Conservation (phyloP, 1,140 invertebrate genomes). For the Ericerus pela region DNA sequence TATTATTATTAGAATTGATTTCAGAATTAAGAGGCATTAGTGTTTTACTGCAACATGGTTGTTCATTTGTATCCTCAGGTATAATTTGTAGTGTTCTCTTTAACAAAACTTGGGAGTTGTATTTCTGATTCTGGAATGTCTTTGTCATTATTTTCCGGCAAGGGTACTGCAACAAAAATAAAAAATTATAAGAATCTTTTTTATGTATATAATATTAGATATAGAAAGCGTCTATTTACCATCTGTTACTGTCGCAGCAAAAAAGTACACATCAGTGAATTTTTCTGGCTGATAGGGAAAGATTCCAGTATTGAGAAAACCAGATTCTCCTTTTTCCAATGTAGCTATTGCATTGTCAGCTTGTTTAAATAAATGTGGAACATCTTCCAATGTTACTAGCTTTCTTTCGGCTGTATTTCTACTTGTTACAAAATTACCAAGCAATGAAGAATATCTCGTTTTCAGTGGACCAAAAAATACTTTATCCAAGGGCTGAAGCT, state of each 20-base stretch:
- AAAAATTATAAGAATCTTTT: too few species aligned
- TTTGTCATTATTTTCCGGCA: too few species aligned
- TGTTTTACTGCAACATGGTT: too few species aligned
- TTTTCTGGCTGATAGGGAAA: conserved; percentile 28
- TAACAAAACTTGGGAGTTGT: too few species aligned
- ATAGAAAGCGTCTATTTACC: too few species aligned
- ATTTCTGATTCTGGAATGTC: too few species aligned
- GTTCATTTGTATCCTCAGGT: too few species aligned
- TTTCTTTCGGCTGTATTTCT: conserved; percentile 18
- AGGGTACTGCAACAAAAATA: too few species aligned
- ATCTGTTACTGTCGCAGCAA: conserved; percentile 28
- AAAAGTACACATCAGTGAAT: conserved; percentile 29
- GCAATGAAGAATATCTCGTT: conserved; percentile 15
- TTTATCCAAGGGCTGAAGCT: conserved; percentile 31
- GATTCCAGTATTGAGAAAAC: conserved; percentile 22
- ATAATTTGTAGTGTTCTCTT: too few species aligned
- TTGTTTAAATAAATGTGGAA: not conserved
- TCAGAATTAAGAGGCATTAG: too few species aligned
- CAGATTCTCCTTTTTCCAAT: not conserved
- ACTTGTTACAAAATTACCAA: conserved; percentile 12
- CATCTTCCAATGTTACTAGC: not conserved
- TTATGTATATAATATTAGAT: not conserved
- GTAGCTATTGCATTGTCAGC: not conserved
- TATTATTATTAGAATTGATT: too few species aligned
- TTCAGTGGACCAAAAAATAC: conserved; percentile 19